phyloP scores from a whole-genome alignment of 2,113 vertebrate genomes.

The Percina caprodes region DNA sequence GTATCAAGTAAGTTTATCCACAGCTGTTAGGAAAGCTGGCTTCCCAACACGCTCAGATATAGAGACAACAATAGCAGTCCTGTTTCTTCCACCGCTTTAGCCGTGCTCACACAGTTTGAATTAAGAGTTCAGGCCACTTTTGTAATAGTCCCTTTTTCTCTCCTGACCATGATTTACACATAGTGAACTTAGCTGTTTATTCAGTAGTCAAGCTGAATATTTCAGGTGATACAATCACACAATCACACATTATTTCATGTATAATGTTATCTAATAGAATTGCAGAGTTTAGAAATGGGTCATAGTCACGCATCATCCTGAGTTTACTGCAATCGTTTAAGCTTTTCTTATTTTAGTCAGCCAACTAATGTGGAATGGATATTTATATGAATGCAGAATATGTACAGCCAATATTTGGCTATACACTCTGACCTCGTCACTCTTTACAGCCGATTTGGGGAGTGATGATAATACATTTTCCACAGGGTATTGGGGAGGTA shows the following conservation, averaged over 20 bases:
- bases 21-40: slow-evolving; percentile 54
- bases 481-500: not conserved
- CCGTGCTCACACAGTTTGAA: slow-evolving; percentile 51
- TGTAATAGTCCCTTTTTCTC: slow-evolving; percentile 27
- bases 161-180: slow-evolving; percentile 10
- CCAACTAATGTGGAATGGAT: not conserved
- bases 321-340: not conserved
- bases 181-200: not conserved
- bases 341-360: not conserved
- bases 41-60: slow-evolving; percentile 29
- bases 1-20: slow-evolving; percentile 60
- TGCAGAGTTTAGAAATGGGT: not conserved
- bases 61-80: slow-evolving; percentile 57
- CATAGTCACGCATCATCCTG: not conserved
- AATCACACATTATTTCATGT: not conserved
- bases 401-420: not conserved
- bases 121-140: slow-evolving; percentile 45
- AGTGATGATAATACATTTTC: not conserved
- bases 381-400: not conserved
- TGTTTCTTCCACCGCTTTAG: slow-evolving; percentile 60
- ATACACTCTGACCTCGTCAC: not conserved
- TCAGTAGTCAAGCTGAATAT: not conserved
- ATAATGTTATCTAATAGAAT: not conserved
- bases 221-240: not conserved
- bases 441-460: not conserved